Conservation (phyloP, 2,888 invertebrate genomes). For the Amaurobius ferox region DNA sequence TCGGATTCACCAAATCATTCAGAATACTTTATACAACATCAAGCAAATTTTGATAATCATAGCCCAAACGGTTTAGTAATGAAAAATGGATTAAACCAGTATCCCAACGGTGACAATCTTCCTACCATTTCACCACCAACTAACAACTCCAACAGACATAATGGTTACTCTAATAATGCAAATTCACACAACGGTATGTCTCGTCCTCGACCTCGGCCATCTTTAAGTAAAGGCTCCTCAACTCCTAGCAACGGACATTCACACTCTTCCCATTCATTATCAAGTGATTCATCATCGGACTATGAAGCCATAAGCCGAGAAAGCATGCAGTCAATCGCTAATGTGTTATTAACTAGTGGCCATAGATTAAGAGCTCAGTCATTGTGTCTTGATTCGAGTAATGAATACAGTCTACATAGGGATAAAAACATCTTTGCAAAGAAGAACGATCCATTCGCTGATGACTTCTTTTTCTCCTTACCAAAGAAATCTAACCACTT, state of each 20-base stretch:
- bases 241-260: conserved; percentile 36
- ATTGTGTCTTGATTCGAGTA: conserved; percentile 31
- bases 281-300: conserved; percentile 58
- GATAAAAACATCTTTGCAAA: conserved; percentile 84
- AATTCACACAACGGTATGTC: conserved; percentile 49
- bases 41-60: conserved; percentile 30
- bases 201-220: conserved; percentile 60
- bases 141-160: conserved; percentile 2
- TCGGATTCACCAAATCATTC: conserved; percentile 52
- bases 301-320: conserved; percentile 62
- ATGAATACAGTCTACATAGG: conserved; percentile 27
- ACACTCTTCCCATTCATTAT: conserved; percentile 48
- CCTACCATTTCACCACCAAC: conserved; percentile 12
- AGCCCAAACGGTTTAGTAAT: conserved; percentile 38
- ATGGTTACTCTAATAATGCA: conserved; percentile 2
- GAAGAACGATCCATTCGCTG: conserved; percentile 91
- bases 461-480: conserved; percentile 82
- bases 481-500: conserved; percentile 62
- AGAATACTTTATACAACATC: conserved; percentile 43
- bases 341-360: conserved; percentile 56
- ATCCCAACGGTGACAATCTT: conserved; percentile 35
- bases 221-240: conserved; percentile 50
- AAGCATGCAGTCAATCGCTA: conserved; percentile 67
- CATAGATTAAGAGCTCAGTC: conserved; percentile 58
- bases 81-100: conserved; percentile 31